A percentile compares a stretch with the other conserved stretches of the same genome.
Conservation (phyloP, 2,113 vertebrate genomes). For the Poecile atricapillus region DNA sequence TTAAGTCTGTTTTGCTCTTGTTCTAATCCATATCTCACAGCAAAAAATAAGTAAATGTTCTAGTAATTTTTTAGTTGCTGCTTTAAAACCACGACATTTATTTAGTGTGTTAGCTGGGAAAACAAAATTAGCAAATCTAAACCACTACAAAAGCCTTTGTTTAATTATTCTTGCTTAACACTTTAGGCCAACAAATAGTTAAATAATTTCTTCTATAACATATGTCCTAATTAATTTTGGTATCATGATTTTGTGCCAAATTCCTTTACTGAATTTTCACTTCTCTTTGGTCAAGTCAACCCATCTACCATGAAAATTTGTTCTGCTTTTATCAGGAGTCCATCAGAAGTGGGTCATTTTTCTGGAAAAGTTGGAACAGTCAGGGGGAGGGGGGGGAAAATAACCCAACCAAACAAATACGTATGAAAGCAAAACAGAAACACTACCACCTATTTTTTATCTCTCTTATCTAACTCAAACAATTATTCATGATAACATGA, state of each 20-base stretch:
- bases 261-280: background rate
- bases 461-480: background rate
- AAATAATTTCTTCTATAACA: background rate
- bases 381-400: rapidly evolving
- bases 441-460: rapidly evolving
- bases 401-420: background rate
- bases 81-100: no score
- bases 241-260: background rate
- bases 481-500: background rate
- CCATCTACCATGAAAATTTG: background rate
- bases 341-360: background rate
- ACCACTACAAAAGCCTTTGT: no score
- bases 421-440: background rate
- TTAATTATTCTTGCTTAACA: background rate
- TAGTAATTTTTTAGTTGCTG: no score
- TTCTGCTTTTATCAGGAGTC: background rate
- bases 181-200: background rate
- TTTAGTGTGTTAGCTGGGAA: no score
- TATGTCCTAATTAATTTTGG: background rate
- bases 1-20: no score
- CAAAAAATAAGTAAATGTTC: no score
- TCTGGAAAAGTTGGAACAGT: background rate
- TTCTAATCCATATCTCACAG: no score
- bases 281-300: background rate
- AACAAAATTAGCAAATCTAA: no score